Evolutionary conservation across 2,797 vertebrate species (phyloP).

Genomic region (Moxostoma hubbsi): DNA sequence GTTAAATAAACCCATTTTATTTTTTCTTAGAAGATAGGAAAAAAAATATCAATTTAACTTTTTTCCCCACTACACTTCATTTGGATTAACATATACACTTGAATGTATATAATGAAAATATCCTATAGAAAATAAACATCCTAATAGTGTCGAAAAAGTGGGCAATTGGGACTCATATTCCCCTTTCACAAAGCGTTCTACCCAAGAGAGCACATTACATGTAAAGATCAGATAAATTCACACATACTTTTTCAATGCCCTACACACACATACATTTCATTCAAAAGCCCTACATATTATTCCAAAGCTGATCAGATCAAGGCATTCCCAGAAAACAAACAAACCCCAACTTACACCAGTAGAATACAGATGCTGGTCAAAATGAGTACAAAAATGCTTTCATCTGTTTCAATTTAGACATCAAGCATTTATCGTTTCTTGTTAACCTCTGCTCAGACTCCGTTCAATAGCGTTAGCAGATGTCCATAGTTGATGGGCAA

Average conservation of each 20-base stretch:
- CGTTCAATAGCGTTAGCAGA: background rate
- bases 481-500: constrained; percentile 11
- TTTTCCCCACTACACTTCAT: constrained; percentile 67
- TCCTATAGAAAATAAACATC: constrained; percentile 67
- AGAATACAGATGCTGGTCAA: constrained; percentile 65
- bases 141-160: constrained; percentile 72
- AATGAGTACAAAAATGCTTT: constrained; percentile 45
- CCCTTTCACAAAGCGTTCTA: constrained; percentile 62
- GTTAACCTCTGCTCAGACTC: constrained; percentile 45
- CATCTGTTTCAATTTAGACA: constrained; percentile 38
- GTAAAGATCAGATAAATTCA: constrained; percentile 67
- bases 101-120: constrained; percentile 78
- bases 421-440: constrained; percentile 45
- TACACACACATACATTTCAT: constrained; percentile 57
- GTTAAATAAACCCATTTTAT: constrained; percentile 65
- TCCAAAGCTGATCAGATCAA: constrained; percentile 74
- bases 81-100: constrained; percentile 73
- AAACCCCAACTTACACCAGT: constrained; percentile 86
- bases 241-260: constrained; percentile 46
- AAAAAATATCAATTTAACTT: constrained; percentile 49
- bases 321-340: constrained; percentile 75
- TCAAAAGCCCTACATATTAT: constrained; percentile 75
- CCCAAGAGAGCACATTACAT: constrained; percentile 65
- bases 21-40: constrained; percentile 64
- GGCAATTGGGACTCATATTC: constrained; percentile 63